Evolutionary conservation across 1,140 invertebrate genomes (phyloP).

Genomic region (Cotesia chilonis): DNA sequence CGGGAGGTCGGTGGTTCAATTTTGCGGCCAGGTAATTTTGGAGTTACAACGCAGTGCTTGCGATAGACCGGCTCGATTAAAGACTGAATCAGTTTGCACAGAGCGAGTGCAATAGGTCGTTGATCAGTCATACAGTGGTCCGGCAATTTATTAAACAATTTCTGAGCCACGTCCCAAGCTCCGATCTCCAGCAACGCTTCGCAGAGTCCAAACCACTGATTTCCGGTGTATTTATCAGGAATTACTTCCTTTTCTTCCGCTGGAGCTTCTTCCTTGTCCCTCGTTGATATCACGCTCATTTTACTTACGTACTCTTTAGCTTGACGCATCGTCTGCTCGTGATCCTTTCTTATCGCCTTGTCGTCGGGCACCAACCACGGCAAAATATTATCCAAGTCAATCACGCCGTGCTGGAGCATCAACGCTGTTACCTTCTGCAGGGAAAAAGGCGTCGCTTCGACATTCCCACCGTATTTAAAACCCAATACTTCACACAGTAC

Average conservation of each 20-base stretch:
- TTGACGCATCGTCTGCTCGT: conserved; percentile 83
- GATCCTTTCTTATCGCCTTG: conserved; percentile 79
- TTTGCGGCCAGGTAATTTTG: conserved; percentile 72
- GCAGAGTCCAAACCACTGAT: conserved; percentile 94
- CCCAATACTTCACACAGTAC: conserved; percentile 93
- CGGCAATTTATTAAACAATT: conserved; percentile 83
- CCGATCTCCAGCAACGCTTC: conserved; percentile 89
- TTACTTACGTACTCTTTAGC: conserved; percentile 89
- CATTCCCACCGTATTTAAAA: conserved; percentile 85
- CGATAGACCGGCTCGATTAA: conserved; percentile 90
- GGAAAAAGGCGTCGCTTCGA: conserved; percentile 78
- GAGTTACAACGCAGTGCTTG: conserved; percentile 76
- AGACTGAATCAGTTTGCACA: conserved; percentile 84
- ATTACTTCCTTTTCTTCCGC: conserved; percentile 74
- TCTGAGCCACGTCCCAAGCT: conserved; percentile 86
- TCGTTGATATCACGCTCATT: conserved; percentile 85
- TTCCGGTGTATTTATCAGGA: conserved; percentile 75
- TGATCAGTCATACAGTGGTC: conserved; percentile 82
- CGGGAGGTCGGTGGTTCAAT: conserved; percentile 68
- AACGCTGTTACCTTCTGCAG: conserved; percentile 90
- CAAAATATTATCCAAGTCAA: conserved; percentile 89
- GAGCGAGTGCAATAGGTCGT: conserved; percentile 78
- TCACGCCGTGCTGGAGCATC: conserved; percentile 86
- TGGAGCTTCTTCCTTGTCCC: conserved; percentile 80
- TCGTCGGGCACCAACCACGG: conserved; percentile 90